Evolutionary conservation across 1,140 invertebrate genomes (phyloP).

Genomic region (Aphelinus atriplicis): DNA sequence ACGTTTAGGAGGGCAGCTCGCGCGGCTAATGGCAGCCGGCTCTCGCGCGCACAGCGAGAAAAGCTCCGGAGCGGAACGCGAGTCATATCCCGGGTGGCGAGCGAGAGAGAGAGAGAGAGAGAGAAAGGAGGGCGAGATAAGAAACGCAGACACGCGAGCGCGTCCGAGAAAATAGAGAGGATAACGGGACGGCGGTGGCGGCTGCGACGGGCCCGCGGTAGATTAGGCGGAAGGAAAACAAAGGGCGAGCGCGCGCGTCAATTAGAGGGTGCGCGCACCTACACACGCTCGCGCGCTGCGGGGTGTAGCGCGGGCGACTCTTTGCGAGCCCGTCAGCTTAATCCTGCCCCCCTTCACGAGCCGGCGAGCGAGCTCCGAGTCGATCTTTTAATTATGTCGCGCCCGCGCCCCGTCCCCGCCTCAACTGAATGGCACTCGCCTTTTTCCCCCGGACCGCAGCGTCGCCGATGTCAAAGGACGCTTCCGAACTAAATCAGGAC

Average conservation of each 20-base stretch:
- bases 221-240: conserved; percentile 32
- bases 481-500: no score
- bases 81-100: background rate
- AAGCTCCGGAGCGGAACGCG: background rate
- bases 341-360: no score
- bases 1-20: conserved; percentile 13
- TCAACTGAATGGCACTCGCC: background rate
- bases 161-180: conserved; percentile 4
- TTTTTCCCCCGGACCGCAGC: no score
- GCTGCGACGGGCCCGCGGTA: background rate
- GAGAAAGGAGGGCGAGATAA: conserved; percentile 6
- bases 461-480: no score
- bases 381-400: conserved; percentile 56
- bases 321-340: no score
- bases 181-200: no score
- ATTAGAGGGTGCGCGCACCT: conserved; percentile 5
- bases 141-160: background rate
- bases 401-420: conserved; percentile 15
- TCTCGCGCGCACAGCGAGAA: background rate
- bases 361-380: conserved; percentile 34
- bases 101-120: background rate
- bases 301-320: background rate
- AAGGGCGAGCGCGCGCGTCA: conserved; percentile 17
- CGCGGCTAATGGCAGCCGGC: background rate
- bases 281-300: background rate